These are phyloP conservation scores for Machaerirhynchus nigripectus DNA, from an alignment of 2,113 vertebrate genomes.

Conservation along the genomic window DNA sequence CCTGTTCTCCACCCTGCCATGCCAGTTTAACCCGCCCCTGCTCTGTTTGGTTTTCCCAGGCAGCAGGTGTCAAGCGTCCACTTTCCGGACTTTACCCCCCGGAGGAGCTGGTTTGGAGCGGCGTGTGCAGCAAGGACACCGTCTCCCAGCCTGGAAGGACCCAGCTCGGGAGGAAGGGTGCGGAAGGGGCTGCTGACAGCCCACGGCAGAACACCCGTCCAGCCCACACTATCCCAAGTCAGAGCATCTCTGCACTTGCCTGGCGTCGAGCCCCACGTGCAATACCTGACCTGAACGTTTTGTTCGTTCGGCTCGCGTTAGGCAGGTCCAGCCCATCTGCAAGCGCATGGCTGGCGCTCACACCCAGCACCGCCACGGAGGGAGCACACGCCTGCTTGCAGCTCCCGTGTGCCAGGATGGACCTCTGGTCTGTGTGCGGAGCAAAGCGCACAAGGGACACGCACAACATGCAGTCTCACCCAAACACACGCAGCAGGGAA, in stretches of 20 bases:
- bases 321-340: conserved; percentile 90
- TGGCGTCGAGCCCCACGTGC: conserved; percentile 99
- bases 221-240: background rate
- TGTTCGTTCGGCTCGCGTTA: conserved; percentile 99
- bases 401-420: rapidly evolving
- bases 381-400: background rate
- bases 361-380: rapidly evolving
- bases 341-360: background rate
- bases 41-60: conserved; percentile 56
- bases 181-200: background rate
- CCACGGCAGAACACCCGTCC: background rate
- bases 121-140: background rate
- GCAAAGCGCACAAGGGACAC: rapidly evolving
- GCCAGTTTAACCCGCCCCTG: conserved; percentile 15
- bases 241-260: conserved; percentile 84
- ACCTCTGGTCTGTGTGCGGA: rapidly evolving
- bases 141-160: background rate
- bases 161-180: background rate
- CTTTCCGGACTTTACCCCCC: background rate
- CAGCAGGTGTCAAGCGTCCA: conserved; percentile 34
- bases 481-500: rapidly evolving
- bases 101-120: background rate
- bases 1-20: background rate
- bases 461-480: rapidly evolving
- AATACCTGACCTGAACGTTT: conserved; percentile 98